Base-by-base conservation (phyloP, 2,797 vertebrate genomes). In the Peromyscus nudipes region DNA sequence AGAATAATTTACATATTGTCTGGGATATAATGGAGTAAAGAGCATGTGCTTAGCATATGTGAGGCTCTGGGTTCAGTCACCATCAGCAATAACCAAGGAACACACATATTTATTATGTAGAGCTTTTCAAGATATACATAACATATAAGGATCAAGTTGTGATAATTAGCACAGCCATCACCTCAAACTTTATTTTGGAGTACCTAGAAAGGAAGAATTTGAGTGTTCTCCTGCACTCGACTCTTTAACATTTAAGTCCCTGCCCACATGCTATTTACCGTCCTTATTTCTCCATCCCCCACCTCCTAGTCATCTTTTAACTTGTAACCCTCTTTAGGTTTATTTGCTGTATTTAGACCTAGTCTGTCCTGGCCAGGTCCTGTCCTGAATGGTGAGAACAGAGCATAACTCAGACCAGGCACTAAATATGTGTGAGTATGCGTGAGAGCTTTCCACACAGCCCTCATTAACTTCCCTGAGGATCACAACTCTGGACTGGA, bases 371-470 rank as follows among this genome's bases (percentile, higher is more conserved):
- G 25, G 40, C 34, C 34, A 3, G 2, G n/a, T 79, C 46, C 7
- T 62, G 4, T 27, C 0, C 0, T 62, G 25, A 34, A n/a, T 46
- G 57, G 37, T 17, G 9, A 49, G 62, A 90, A 49, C 16, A 31
- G 31, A n/a, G 1, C 4, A 23, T 31, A 57, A 34, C 0, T 27
- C 34, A 12, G n/a, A 0, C 3, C 1, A 67, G 55, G 29, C 3
- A 19, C 4, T 60, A 19, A 37, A 7, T 82, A 27, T 37, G 8
- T n/a, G 52, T 65, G 52, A 81, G 46, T 34, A 0, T 7, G 37
- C 14, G 21, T 37, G 31, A n/a, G 6, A 13, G 4, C 11, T 25
- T 16, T 16, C 10, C 16, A 4, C 2, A 13, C 34, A n/a, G 5
- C 1, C 12, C 64, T 2, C 2, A 4, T 46, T n/a, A 83, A 55